Evolutionary conservation across 2,888 invertebrate species (phyloP), one percentile per base, ranked within the genome.

Genomic region (Lumbricus terrestris): DNA sequence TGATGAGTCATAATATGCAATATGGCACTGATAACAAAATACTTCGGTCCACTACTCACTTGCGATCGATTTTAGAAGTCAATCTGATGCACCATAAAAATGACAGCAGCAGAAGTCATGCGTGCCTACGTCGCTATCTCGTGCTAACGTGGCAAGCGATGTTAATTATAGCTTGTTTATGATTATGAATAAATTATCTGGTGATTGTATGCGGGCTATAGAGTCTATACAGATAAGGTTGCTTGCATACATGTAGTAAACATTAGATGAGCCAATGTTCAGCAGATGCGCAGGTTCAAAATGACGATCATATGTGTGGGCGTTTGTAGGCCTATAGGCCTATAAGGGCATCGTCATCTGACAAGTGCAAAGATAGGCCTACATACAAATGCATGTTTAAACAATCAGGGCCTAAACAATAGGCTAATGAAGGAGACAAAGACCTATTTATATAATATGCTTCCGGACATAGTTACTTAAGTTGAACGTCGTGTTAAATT

Each of bases 11-110:
- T 69, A 1, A 15, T 0, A 4, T 54, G 69, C 29, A n/a, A 8
- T 69, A 69, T 69, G 69, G 69, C 69, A n/a, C 69, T 69, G 69
- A 69, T 69, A 69, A n/a, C n/a, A n/a, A n/a, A n/a, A n/a, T n/a
- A 69, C 69, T 69, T 69, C 29, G 6, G 69, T 69, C 69, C n/a
- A 47, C n/a, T 69, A 69, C 69, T 69, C 69, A 69, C 69, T 69
- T 0, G 15, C 6, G 29, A 69, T 69, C 69, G 69, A 69, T 69
- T 69, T 69, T 1, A n/a, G 4, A 69, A n/a, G 29, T 69, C n/a
- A n/a, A n/a, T n/a, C 13, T 69, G 69, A 8, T 13, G 69, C 69
- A n/a, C 29, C n/a, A 69, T 69, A 69, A 69, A n/a, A 69, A 69
- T 11, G n/a, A n/a, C 3, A 8, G n/a, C 29, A 69, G n/a, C n/a